Conservation (phyloP, 2,113 vertebrate species). For the Lethenteron camtschaticum region DNA sequence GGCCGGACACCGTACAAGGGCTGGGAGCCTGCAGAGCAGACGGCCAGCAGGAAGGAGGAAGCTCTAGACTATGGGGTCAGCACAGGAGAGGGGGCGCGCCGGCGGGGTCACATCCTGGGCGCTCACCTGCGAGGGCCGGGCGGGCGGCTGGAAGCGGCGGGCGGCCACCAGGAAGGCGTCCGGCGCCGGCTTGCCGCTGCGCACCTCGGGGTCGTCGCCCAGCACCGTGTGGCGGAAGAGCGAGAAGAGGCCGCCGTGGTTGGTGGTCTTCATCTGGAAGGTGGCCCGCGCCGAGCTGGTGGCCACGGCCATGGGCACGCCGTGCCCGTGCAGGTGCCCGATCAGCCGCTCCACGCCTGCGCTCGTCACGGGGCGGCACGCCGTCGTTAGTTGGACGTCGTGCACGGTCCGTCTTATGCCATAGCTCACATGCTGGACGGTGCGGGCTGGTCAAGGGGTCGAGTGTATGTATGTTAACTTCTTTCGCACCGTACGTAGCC, state of each 20-base stretch:
- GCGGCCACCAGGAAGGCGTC: constrained; percentile 61
- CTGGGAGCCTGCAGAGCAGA: background rate
- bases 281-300: constrained; percentile 36
- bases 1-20: too few relatives aligned
- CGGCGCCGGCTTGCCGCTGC: constrained; percentile 40
- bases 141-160: constrained; percentile 35
- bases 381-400: too few relatives aligned
- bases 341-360: constrained; percentile 47
- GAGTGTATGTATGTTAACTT: too few relatives aligned
- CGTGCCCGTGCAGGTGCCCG: constrained; percentile 31
- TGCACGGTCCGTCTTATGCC: too few relatives aligned
- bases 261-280: constrained; percentile 38
- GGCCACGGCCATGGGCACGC: constrained; percentile 46
- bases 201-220: constrained; percentile 59
- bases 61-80: too few relatives aligned
- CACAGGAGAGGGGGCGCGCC: too few relatives aligned
- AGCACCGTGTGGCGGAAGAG: constrained; percentile 47
- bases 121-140: constrained; percentile 32
- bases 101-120: background rate
- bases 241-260: constrained; percentile 40
- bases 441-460: too few relatives aligned
- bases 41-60: background rate
- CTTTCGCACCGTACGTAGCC: too few relatives aligned
- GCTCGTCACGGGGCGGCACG: background rate
- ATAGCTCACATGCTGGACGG: too few relatives aligned